Evolutionary conservation across 2,888 invertebrate genomes (phyloP).

Genomic region (Metacarcinus magister): DNA sequence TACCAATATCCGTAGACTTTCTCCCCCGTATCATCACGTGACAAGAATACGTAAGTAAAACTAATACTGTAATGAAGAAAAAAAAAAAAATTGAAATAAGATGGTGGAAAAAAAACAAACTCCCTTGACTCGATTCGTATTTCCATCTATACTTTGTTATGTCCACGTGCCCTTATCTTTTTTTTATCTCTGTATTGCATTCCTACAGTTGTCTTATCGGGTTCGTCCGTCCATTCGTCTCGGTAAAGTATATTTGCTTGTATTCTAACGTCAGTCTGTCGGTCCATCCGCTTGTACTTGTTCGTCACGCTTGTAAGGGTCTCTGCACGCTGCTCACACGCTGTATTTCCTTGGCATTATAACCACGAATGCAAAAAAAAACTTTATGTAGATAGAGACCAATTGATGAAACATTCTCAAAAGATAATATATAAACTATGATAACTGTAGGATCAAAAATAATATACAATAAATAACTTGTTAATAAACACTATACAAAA

Average conservation of each 20-base stretch:
- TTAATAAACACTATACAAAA: background rate
- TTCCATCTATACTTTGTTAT: background rate
- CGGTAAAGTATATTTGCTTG: background rate
- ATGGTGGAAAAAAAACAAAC: background rate
- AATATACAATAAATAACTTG: background rate
- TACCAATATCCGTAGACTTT: constrained; percentile 16
- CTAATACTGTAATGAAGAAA: background rate
- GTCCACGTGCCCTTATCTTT: background rate
- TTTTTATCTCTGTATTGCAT: too few species aligned
- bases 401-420: background rate
- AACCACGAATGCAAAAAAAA: background rate
- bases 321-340: background rate
- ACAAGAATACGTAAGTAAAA: background rate
- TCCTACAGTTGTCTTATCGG: too few species aligned
- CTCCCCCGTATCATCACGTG: background rate
- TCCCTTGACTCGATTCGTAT: background rate
- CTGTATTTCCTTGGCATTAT: background rate
- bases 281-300: background rate
- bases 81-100: background rate
- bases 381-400: background rate
- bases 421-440: background rate
- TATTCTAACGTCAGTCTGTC: background rate
- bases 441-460: background rate
- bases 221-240: background rate
- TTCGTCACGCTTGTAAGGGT: background rate